Base-by-base conservation (phyloP, 2,888 invertebrate species). In the Pelosia muscerda region DNA sequence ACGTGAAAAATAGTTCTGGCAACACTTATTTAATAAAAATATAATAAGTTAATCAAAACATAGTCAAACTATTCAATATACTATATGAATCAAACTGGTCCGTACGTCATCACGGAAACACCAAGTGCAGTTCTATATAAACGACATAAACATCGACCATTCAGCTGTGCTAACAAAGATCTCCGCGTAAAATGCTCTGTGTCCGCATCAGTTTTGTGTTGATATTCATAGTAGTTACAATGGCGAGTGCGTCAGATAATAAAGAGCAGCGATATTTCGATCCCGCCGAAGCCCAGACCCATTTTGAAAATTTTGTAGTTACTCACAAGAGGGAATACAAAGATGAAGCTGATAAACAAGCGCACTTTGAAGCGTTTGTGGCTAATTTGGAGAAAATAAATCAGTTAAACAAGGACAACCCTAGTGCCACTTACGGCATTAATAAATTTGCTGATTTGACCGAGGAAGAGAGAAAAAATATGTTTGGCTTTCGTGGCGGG, bases 391-490 rank as follows among this genome's bases (percentile, higher is more conserved):
- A 76, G 59, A 68, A 73, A 28, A 85, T 88, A 38, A 88, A 89
- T 54, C 73, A 75, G 25, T 2, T 80, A 23, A 87, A 87, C 61
- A 61, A 63, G 25, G 49, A 64, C 0, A 68, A 60, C 38, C 4
- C 70, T 0, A 25, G 61, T 19, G 81, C 86, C 3, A 79, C 76
- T 8, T 88, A 69, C 65, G 87, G 76, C 26, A 82, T 89, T 28
- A 89, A 88, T 42, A 71, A 85, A 66, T 86, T 87, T 13, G 79
- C 90, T 9, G 90, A 90, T 75, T 85, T 84, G 42, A 87, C 88
- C 0, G 70, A 75, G 0, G 83, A 85, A 5, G 84, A 88, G 58
- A 63, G 60, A 4, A 67, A 75, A 55, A 5, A n/a, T 2, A 74
- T 84, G 77, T 63, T 42, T 38, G 85, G 86, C 69, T 38, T 70